These are phyloP conservation scores for Cyclura pinguis DNA, from an alignment of 2,797 vertebrate genomes.

Conservation along the genomic window DNA sequence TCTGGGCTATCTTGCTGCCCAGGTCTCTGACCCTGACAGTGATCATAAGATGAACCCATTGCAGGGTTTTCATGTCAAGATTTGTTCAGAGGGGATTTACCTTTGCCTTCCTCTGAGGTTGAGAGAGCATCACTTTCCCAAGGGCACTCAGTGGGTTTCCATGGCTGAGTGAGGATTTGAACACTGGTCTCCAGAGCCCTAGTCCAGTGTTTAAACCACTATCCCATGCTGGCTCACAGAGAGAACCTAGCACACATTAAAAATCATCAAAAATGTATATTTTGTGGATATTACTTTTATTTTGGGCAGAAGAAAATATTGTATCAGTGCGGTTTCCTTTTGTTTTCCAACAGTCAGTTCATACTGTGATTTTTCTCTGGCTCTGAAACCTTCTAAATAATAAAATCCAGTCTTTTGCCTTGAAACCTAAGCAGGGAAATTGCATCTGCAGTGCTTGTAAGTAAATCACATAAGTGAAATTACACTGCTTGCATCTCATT, in stretches of 20 bases:
- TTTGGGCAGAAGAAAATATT: slow-evolving; percentile 48
- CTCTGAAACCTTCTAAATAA: slow-evolving; percentile 70
- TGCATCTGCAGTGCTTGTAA: slow-evolving; percentile 76
- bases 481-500: slow-evolving; percentile 74
- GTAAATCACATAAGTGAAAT: slow-evolving; percentile 76
- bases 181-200: no score
- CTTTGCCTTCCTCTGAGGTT: no score
- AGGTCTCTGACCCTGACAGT: no score
- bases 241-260: background rate
- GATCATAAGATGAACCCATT: no score
- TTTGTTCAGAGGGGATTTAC: no score
- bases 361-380: slow-evolving; percentile 63
- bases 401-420: slow-evolving; percentile 78
- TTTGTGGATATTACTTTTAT: slow-evolving; percentile 45
- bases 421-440: slow-evolving; percentile 76
- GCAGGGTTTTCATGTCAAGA: no score
- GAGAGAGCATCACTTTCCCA: no score
- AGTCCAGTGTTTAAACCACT: no score
- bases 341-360: slow-evolving; percentile 44
- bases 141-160: no score
- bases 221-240: background rate
- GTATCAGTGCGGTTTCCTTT: slow-evolving; percentile 52
- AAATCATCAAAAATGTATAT: background rate
- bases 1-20: no score
- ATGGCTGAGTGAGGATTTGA: no score